A percentile compares a stretch with the other conserved stretches of the same genome.
phyloP scores from a whole-genome alignment of 2,113 vertebrate species.

The Caranx ignobilis region DNA sequence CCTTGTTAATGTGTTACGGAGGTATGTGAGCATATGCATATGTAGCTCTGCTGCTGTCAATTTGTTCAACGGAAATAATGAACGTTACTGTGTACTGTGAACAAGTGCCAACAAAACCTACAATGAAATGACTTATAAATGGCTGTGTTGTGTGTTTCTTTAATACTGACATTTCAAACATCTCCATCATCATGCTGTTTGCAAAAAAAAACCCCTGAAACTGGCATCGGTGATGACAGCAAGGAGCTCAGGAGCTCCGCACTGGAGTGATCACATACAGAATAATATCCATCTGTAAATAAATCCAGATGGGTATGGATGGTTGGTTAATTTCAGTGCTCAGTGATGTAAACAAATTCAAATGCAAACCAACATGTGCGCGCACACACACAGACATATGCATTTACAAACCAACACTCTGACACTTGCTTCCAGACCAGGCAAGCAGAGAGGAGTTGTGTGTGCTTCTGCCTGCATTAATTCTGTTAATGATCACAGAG shows the following conservation, averaged over 20 bases:
- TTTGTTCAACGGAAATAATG: not conserved
- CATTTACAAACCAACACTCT: slow-evolving; percentile 45
- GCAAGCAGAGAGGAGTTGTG: slow-evolving; percentile 50
- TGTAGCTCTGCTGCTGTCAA: not conserved
- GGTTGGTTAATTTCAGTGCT: slow-evolving; percentile 49
- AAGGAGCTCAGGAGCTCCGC: not conserved
- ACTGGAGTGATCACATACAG: not conserved
- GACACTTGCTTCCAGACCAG: slow-evolving; percentile 51
- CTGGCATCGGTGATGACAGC: not conserved
- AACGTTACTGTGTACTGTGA: not conserved
- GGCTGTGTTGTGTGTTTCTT: not conserved
- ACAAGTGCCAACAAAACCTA: not conserved
- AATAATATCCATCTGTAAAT: slow-evolving; percentile 35
- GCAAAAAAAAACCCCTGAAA: not conserved
- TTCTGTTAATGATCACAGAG: slow-evolving; percentile 80
- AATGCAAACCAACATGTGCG: slow-evolving; percentile 25
- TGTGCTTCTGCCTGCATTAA: slow-evolving; percentile 69
- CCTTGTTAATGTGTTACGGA: not conserved
- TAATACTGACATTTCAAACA: not conserved
- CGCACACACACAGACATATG: slow-evolving; percentile 21
- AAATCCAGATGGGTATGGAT: slow-evolving; percentile 45
- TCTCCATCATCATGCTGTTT: not conserved
- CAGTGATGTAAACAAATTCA: slow-evolving; percentile 56
- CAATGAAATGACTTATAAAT: slow-evolving; percentile 12
- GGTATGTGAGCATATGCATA: not conserved